Percentiles rank a stretch among this genome's conserved stretches.
Evolutionary conservation across 2,888 invertebrate species (phyloP).

Genomic region (Dysmachus trigonus): DNA sequence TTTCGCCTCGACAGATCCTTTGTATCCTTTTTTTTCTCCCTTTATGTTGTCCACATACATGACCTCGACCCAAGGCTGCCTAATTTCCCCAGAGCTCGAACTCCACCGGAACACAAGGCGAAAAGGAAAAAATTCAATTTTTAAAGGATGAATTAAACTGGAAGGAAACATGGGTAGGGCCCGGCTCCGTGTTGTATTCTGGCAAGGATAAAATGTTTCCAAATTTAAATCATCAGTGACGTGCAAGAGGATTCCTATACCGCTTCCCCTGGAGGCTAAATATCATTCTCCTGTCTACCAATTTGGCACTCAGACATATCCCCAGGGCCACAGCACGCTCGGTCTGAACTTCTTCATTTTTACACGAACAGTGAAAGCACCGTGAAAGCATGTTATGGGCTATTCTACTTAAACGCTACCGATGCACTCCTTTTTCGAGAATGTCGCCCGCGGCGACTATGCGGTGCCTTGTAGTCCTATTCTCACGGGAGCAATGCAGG

Average conservation of each 20-base stretch:
- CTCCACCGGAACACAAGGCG: neutral
- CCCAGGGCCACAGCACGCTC: neutral
- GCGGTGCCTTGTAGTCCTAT: neutral
- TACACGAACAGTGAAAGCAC: neutral
- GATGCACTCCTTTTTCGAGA: neutral
- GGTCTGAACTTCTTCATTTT: neutral
- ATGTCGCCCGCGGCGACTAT: neutral
- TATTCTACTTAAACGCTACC: neutral
- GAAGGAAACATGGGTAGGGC: neutral
- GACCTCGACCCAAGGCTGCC: neutral
- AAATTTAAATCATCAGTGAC: neutral
- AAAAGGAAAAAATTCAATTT: neutral
- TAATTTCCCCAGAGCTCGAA: neutral
- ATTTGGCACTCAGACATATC: constrained; percentile 30
- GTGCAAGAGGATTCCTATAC: neutral
- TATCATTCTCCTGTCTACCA: neutral
- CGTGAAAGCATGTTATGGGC: neutral
- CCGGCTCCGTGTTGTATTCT: neutral
- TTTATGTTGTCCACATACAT: neutral
- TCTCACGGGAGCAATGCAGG: neutral
- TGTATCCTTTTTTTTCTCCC: neutral
- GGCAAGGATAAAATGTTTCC: neutral
- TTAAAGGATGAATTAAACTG: neutral
- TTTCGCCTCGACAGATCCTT: neutral
- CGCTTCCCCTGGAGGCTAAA: neutral